Percentiles rank a stretch among this genome's conserved stretches.
Conservation (phyloP, 1,140 invertebrate species). For the Drosophila chauvacae region DNA sequence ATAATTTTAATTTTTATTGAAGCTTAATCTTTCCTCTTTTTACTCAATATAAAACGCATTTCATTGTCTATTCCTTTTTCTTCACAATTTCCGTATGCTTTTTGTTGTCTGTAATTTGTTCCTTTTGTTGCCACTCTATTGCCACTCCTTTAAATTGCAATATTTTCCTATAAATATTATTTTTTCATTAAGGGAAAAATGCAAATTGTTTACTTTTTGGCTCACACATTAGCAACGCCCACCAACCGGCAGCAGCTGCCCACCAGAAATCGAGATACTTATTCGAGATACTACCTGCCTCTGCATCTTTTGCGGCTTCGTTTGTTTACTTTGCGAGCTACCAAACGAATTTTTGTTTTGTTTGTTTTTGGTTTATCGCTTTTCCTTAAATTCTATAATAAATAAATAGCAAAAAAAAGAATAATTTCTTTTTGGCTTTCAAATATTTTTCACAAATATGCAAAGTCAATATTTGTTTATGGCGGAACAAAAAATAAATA, state of each 20-base stretch:
- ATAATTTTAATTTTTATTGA: too few relatives aligned
- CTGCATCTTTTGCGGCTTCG: constrained; percentile 18
- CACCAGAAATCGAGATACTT: constrained; percentile 15
- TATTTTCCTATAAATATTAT: constrained; percentile 60
- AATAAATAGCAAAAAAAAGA: constrained; percentile 45
- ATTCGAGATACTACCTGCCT: constrained; percentile 31
- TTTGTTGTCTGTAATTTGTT: constrained; percentile 10
- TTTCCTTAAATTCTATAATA: constrained; percentile 36
- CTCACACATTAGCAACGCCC: constrained; percentile 55
- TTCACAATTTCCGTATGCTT: background rate
- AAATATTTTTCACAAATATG: constrained; percentile 70
- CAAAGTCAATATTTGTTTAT: constrained; percentile 62
- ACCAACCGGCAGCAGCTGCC: constrained; percentile 43
- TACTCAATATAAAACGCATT: background rate
- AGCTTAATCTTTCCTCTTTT: background rate
- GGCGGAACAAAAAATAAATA: constrained; percentile 10
- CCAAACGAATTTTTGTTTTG: constrained; percentile 52
- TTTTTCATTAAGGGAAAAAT: constrained; percentile 69
- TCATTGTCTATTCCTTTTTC: too few relatives aligned
- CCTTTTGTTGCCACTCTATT: constrained; percentile 2
- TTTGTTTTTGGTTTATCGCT: constrained; percentile 61
- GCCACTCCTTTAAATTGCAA: constrained; percentile 10
- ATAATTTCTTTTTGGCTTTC: constrained; percentile 10
- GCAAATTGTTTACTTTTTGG: constrained; percentile 64
- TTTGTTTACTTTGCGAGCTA: constrained; percentile 56